Evolutionary conservation across 2,797 vertebrate species (phyloP), one percentile per base, ranked within the genome.

Genomic region (Acrossocheilus wenchowensis): DNA sequence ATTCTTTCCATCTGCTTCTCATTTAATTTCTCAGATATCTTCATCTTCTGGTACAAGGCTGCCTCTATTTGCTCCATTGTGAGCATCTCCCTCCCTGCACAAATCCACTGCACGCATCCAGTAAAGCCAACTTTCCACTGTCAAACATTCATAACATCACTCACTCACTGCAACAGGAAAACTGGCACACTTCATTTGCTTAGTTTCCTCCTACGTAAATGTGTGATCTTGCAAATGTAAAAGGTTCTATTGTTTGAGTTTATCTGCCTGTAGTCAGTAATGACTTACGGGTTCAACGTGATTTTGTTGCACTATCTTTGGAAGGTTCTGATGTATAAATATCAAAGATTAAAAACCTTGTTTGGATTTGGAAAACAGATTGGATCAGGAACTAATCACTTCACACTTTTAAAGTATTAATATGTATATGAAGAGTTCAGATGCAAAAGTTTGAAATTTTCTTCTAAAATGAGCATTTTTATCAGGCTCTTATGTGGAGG

Each of bases 131-230:
- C 34, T 14, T 64, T 12, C 3, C 77, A 5, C 2, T 2, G 3
- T 36, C 14, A 74, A 82, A 50, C 17, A 26, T 74, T 62, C 19
- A 50, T 15, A 34, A 41, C 19, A 66, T 45, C 34, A 52, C 4
- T 68, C 11, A 15, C 69, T 50, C 12, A 48, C 72, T 64, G 75
- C 19, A 17, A 80, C 73, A 86, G 84, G 68, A 84, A 81, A 0
- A 66, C 52, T 19, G 48, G 10, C 3, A 23, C 78, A 23, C 23
- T 88, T 96, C 86, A 96, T 97, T 97, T 97, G 96, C 94, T 92
- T 97, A 90, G 88, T 89, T 83, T 91, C 91, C 6, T 8, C 41
- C 36, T 39, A 64, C 57, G 75, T 89, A 81, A 86, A 19, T 64
- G n/a, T 41, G 45, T 10, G 3, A 34, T 21, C 48, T 17, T n/a